These are phyloP conservation scores for Okamejei kenojei DNA, from an alignment of 2,797 vertebrate species.

Conservation along the genomic window DNA sequence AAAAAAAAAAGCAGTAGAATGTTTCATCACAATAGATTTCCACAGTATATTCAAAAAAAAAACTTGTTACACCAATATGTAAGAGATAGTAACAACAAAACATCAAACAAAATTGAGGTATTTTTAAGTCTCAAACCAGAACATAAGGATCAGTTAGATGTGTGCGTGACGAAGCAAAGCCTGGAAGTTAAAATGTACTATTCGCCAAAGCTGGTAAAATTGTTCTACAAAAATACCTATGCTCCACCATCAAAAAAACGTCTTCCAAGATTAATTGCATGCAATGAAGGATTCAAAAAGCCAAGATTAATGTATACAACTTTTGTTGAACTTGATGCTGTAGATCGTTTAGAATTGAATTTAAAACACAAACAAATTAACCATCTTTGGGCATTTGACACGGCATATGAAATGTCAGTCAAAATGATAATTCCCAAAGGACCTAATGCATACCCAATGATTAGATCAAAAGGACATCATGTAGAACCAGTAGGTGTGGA, in stretches of 20 bases:
- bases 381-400: not conserved
- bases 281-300: not conserved
- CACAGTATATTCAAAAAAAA: not conserved
- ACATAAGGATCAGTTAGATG: not conserved
- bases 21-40: not conserved
- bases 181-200: slow-evolving; percentile 32
- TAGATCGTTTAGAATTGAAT: not conserved
- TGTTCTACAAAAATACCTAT: not conserved
- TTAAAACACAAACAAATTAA: slow-evolving; percentile 32
- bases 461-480: not conserved
- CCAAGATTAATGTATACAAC: not conserved
- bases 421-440: not conserved
- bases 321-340: slow-evolving; percentile 12
- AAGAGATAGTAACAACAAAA: not conserved
- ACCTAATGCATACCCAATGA: not conserved
- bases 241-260: not conserved
- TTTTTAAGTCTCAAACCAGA: not conserved
- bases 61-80: not conserved
- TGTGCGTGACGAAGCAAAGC: slow-evolving; percentile 10
- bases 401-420: not conserved
- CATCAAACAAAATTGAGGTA: not conserved
- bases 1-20: not conserved
- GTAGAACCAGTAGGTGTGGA: not conserved
- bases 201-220: not conserved
- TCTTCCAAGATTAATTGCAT: not conserved